Percentiles rank a stretch among this genome's conserved stretches.
These are phyloP conservation scores for Sipha maydis DNA, from an alignment of 2,888 invertebrate genomes.

Conservation along the genomic window DNA sequence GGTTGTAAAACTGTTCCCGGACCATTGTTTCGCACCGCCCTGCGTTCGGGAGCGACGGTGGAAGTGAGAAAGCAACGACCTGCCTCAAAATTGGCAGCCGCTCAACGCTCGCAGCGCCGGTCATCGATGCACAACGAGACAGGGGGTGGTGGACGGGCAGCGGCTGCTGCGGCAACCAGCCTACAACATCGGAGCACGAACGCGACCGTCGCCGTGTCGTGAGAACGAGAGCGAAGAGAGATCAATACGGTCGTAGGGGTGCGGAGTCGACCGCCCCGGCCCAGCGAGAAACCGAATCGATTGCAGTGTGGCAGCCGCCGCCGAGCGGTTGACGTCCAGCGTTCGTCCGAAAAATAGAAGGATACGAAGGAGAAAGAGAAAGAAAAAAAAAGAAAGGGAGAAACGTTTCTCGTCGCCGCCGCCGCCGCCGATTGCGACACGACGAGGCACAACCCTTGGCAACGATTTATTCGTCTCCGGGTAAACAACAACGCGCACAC, in stretches of 20 bases:
- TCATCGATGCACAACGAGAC: background rate
- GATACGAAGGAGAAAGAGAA: background rate
- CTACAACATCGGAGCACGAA: background rate
- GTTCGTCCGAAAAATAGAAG: background rate
- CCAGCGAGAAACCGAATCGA: constrained; percentile 23
- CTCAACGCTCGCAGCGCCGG: background rate
- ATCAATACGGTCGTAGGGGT: constrained; percentile 32
- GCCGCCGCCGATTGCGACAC: background rate
- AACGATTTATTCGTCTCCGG: constrained; percentile 28
- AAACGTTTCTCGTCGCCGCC: background rate
- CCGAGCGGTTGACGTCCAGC: constrained; percentile 16
- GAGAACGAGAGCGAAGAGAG: background rate
- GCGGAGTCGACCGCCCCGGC: background rate
- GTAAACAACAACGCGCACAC: constrained; percentile 25
- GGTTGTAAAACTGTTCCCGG: too few relatives aligned
- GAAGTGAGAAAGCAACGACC: constrained; percentile 26
- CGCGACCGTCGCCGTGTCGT: background rate
- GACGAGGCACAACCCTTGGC: constrained; percentile 27
- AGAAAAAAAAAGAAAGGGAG: background rate
- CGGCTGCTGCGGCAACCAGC: constrained; percentile 6
- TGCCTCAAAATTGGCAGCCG: constrained; percentile 58
- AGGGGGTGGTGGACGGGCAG: background rate
- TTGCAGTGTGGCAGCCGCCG: background rate
- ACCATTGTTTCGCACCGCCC: too few relatives aligned
- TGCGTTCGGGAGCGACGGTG: background rate